phyloP scores from a whole-genome alignment of 2,888 invertebrate species.

The Antheraea yamamai region DNA sequence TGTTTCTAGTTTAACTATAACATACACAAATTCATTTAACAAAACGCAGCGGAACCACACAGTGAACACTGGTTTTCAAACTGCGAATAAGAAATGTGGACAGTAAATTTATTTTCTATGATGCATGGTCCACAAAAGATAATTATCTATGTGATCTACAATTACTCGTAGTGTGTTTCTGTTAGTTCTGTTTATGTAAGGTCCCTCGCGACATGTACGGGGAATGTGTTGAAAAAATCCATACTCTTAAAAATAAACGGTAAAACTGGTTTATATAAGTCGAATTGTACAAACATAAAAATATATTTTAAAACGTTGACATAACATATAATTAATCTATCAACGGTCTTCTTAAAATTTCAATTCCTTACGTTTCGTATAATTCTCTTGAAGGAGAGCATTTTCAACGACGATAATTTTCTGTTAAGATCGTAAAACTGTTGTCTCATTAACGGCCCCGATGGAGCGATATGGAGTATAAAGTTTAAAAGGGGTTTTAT shows the following conservation, averaged over 20 bases:
- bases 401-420: conserved; percentile 35
- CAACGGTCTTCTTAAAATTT: background rate
- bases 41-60: too few relatives aligned
- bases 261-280: background rate
- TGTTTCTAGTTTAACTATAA: too few relatives aligned
- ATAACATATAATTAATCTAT: background rate
- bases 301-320: background rate
- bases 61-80: too few relatives aligned
- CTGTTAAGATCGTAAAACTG: conserved; percentile 53
- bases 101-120: too few relatives aligned
- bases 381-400: conserved; percentile 34
- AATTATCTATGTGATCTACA: too few relatives aligned
- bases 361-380: conserved; percentile 8
- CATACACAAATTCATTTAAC: too few relatives aligned
- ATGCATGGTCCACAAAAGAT: too few relatives aligned
- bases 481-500: conserved; percentile 59
- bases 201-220: too few relatives aligned
- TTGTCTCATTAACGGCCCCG: conserved; percentile 64
- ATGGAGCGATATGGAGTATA: conserved; percentile 24
- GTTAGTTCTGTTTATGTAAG: too few relatives aligned
- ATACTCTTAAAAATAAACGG: background rate
- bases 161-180: too few relatives aligned
- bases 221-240: too few relatives aligned
- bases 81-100: too few relatives aligned
- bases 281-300: background rate